phyloP scores from a whole-genome alignment of 2,888 invertebrate species.

The Morpho helenor region DNA sequence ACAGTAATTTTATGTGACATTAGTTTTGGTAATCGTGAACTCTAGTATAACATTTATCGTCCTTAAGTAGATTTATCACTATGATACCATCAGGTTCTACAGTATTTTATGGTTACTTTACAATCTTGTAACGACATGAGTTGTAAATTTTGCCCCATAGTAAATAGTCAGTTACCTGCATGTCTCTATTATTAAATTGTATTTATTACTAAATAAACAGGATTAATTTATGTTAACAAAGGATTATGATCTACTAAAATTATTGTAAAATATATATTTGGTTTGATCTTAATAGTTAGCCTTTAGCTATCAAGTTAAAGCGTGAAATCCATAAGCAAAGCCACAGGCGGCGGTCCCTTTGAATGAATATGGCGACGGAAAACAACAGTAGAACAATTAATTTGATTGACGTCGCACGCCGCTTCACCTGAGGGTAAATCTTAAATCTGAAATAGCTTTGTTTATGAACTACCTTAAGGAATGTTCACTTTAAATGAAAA shows the following conservation, averaged over 20 bases:
- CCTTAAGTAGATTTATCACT: slow-evolving; percentile 7
- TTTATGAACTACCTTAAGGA: slow-evolving; percentile 44
- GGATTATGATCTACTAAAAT: no score
- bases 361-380: slow-evolving; percentile 19
- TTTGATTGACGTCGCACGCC: slow-evolving; percentile 35
- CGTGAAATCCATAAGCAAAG: slow-evolving; percentile 24
- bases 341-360: slow-evolving; percentile 26
- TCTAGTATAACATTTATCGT: slow-evolving; percentile 10
- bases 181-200: no score
- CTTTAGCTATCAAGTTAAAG: slow-evolving; percentile 15
- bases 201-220: no score
- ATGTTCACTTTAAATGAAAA: slow-evolving; percentile 55
- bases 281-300: slow-evolving; percentile 13
- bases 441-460: slow-evolving; percentile 31
- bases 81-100: slow-evolving; percentile 12
- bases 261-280: not conserved
- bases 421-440: slow-evolving; percentile 31
- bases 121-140: slow-evolving; percentile 10
- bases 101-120: slow-evolving; percentile 10
- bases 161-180: slow-evolving; percentile 7
- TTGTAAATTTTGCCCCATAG: slow-evolving; percentile 13
- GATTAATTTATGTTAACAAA: no score
- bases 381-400: slow-evolving; percentile 27
- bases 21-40: slow-evolving; percentile 6
- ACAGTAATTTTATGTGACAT: slow-evolving; percentile 3